These are phyloP conservation scores for Ichneumoninae sp. DNA, from an alignment of 2,888 invertebrate genomes.

Conservation along the genomic window DNA sequence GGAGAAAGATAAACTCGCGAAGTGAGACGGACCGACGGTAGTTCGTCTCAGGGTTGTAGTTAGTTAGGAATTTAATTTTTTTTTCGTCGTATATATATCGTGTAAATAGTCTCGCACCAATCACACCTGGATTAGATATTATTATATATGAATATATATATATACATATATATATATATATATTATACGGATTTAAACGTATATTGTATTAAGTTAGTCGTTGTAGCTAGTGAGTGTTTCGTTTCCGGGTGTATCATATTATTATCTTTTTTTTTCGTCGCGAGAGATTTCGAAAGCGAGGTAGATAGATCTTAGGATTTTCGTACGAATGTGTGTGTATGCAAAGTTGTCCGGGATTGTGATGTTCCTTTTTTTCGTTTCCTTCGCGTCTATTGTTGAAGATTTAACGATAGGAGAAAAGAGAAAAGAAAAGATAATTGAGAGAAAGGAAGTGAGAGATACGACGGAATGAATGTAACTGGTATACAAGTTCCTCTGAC, in stretches of 20 bases:
- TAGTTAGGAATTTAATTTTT: slow-evolving; percentile 37
- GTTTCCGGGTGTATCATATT: slow-evolving; percentile 55
- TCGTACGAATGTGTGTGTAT: slow-evolving; percentile 57
- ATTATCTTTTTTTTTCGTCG: slow-evolving; percentile 48
- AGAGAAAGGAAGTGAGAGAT: slow-evolving; percentile 66
- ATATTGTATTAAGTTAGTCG: slow-evolving; percentile 65
- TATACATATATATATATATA: slow-evolving; percentile 58
- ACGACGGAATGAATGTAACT: slow-evolving; percentile 81
- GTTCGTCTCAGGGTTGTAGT: slow-evolving; percentile 16
- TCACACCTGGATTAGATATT: slow-evolving; percentile 51
- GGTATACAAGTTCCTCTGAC: slow-evolving; percentile 92
- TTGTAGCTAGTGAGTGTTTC: slow-evolving; percentile 70
- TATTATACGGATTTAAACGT: slow-evolving; percentile 61
- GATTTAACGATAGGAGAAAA: slow-evolving; percentile 57
- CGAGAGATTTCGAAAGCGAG: slow-evolving; percentile 45
- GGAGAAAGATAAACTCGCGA: slow-evolving; percentile 4
- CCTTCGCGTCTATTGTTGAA: slow-evolving; percentile 33
- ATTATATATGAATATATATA: slow-evolving; percentile 54
- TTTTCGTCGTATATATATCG: slow-evolving; percentile 38
- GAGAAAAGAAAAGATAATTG: slow-evolving; percentile 35
- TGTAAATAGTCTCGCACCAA: slow-evolving; percentile 68
- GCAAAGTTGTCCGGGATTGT: background rate
- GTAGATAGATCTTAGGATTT: slow-evolving; percentile 48
- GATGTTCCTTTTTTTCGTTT: slow-evolving; percentile 37
- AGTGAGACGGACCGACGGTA: background rate